A percentile compares a stretch with the other conserved stretches of the same genome.
Conservation (phyloP, 2,888 invertebrate genomes). For the Alsophila aescularia region DNA sequence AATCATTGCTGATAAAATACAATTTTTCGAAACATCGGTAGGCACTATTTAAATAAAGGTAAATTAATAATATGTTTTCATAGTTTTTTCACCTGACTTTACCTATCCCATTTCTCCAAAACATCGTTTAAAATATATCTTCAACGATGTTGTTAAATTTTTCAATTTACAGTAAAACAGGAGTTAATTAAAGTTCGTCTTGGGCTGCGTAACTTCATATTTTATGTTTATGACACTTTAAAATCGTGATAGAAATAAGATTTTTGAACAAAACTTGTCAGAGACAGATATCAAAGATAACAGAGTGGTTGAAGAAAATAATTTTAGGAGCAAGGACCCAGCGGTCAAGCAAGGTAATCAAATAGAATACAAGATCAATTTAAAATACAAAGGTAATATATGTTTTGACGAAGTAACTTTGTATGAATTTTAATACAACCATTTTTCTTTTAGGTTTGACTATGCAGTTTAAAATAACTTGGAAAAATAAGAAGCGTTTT, state of each 20-base stretch:
- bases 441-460: too few relatives aligned
- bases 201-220: slow-evolving; percentile 13
- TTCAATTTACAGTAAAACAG: slow-evolving; percentile 63
- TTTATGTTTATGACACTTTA: slow-evolving; percentile 31
- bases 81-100: background rate
- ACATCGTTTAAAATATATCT: slow-evolving; percentile 11
- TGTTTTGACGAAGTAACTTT: too few relatives aligned
- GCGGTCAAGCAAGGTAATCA: too few relatives aligned
- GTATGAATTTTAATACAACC: too few relatives aligned
- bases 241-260: slow-evolving; percentile 21
- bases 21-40: background rate
- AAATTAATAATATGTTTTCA: background rate
- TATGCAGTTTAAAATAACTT: too few relatives aligned
- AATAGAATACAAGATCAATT: too few relatives aligned
- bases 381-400: too few relatives aligned
- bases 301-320: too few relatives aligned
- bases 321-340: too few relatives aligned
- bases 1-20: too few relatives aligned
- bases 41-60: too few relatives aligned
- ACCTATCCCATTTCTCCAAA: slow-evolving; percentile 3
- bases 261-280: slow-evolving; percentile 11
- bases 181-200: slow-evolving; percentile 23
- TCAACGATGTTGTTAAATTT: slow-evolving; percentile 27
- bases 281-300: slow-evolving; percentile 1
- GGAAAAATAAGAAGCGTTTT: too few relatives aligned